A percentile compares a stretch with the other conserved stretches of the same genome.
Conservation (phyloP, 2,888 invertebrate species). For the Ptychoptera albimana region DNA sequence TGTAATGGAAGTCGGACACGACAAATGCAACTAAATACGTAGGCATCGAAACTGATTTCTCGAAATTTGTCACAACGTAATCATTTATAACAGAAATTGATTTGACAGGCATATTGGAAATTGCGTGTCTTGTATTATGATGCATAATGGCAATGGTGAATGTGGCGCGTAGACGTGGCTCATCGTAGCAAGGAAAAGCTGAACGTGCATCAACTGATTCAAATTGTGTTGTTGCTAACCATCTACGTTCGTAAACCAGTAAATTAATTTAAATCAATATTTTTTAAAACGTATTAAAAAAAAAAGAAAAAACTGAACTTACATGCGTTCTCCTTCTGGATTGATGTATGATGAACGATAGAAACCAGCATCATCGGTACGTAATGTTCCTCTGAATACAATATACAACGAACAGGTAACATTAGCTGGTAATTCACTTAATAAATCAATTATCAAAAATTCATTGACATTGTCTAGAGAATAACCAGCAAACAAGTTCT, state of each 20-base stretch:
- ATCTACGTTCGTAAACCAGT: conserved; percentile 13
- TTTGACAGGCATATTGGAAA: conserved; percentile 33
- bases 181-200: conserved; percentile 64
- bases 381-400: conserved; percentile 38
- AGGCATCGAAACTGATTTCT: conserved; percentile 46
- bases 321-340: conserved; percentile 11
- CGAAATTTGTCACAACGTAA: conserved; percentile 18
- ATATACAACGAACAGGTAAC: conserved; percentile 36
- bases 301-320: background rate
- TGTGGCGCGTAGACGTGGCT: conserved; percentile 49
- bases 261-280: background rate
- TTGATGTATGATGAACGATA: conserved; percentile 38
- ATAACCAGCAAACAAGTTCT: background rate
- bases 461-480: conserved; percentile 13
- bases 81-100: background rate
- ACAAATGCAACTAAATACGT: conserved; percentile 68
- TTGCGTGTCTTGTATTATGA: conserved; percentile 18
- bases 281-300: background rate
- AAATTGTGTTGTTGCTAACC: conserved; percentile 49
- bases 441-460: conserved; percentile 14
- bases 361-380: conserved; percentile 38
- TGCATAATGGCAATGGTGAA: conserved; percentile 22
- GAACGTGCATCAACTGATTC: conserved; percentile 47
- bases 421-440: conserved; percentile 11
- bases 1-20: conserved; percentile 39